Conservation (phyloP, 2,888 invertebrate genomes). For the Sesia apiformis region DNA sequence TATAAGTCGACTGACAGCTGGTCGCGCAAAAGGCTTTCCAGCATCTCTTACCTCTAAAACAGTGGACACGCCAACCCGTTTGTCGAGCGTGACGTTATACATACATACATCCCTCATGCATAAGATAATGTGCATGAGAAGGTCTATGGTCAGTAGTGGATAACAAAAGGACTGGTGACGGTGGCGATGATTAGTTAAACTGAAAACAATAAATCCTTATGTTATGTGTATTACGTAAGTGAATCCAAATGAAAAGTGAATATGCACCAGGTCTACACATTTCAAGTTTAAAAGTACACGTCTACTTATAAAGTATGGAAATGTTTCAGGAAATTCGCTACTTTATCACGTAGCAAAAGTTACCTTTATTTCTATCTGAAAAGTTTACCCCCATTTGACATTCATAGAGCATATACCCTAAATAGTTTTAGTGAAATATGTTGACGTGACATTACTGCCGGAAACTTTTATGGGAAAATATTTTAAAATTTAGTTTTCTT, state of each 20-base stretch:
- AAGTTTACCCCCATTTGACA: slow-evolving; percentile 38
- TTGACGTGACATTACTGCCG: not conserved
- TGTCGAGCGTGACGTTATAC: too few species aligned
- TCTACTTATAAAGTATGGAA: not conserved
- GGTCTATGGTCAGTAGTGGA: too few species aligned
- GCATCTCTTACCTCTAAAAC: too few species aligned
- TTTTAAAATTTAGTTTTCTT: not conserved
- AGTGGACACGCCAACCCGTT: too few species aligned
- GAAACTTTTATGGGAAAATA: not conserved
- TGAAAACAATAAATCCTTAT: too few species aligned
- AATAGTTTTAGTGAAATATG: slow-evolving; percentile 34
- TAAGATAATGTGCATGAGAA: too few species aligned
- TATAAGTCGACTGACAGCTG: too few species aligned
- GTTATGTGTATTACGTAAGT: not conserved
- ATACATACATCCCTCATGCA: too few species aligned
- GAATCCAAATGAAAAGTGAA: not conserved
- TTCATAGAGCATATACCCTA: slow-evolving; percentile 36
- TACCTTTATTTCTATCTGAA: slow-evolving; percentile 28
- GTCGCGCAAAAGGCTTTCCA: too few species aligned
- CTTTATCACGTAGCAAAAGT: slow-evolving; percentile 31
- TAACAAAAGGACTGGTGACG: too few species aligned
- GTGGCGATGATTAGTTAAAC: too few species aligned
- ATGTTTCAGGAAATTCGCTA: slow-evolving; percentile 4
- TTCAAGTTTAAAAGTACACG: not conserved
- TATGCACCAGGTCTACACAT: not conserved